Conservation (phyloP, 2,797 vertebrate genomes). For the Rhinatrema bivittatum region DNA sequence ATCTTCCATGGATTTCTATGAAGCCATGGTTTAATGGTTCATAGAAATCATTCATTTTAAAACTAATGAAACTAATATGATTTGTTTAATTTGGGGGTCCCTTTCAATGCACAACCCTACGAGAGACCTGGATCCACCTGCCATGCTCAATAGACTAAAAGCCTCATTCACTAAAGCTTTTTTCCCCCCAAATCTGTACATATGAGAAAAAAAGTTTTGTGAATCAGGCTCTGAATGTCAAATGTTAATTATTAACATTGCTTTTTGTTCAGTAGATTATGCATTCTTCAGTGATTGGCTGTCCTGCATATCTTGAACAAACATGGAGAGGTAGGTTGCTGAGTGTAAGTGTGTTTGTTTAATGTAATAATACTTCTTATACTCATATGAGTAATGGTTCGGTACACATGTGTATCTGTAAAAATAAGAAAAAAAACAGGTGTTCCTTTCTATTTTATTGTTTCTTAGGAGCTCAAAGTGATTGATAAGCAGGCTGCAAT, state of each 20-base stretch:
- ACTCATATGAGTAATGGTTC: conserved; percentile 38
- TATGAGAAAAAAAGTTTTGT: too few relatives aligned
- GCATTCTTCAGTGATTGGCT: conserved; percentile 21
- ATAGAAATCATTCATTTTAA: too few relatives aligned
- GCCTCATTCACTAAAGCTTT: too few relatives aligned
- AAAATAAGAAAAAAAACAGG: conserved; percentile 7
- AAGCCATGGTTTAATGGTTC: too few relatives aligned
- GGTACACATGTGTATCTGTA: conserved; percentile 22
- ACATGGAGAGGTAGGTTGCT: conserved; percentile 14
- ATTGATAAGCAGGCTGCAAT: conserved; percentile 1
- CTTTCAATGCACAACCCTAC: too few relatives aligned
- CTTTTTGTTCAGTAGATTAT: conserved; percentile 24
- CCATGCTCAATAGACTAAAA: too few relatives aligned
- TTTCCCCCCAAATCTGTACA: too few relatives aligned
- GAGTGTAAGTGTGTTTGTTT: conserved; percentile 38
- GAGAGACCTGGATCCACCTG: too few relatives aligned
- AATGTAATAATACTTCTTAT: conserved; percentile 24
- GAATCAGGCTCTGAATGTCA: too few relatives aligned
- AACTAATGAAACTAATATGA: too few relatives aligned
- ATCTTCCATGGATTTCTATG: too few relatives aligned
- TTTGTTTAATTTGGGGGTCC: too few relatives aligned
- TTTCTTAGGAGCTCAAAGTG: conserved; percentile 10
- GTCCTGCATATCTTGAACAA: conserved; percentile 36
- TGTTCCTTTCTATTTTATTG: not conserved
- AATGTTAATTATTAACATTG: conserved; percentile 51